A percentile compares a stretch with the other conserved stretches of the same genome.
Conservation (phyloP, 2,797 vertebrate genomes). For the Bucorvus abyssinicus region DNA sequence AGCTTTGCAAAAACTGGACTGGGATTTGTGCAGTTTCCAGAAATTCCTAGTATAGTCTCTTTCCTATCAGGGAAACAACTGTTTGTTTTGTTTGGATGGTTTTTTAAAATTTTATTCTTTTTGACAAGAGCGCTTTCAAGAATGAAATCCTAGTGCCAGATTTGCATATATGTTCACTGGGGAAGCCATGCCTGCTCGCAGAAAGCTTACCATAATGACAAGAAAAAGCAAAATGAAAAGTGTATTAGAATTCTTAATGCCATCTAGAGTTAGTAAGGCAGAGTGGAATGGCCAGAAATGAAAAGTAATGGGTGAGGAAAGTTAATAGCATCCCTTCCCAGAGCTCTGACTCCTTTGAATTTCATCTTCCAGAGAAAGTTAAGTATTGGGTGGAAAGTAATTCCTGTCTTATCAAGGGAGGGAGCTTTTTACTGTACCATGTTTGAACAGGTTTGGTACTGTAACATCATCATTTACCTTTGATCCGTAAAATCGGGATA, state of each 20-base stretch:
- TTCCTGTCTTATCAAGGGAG: conserved; percentile 3
- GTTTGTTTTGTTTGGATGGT: not conserved
- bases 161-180: not conserved
- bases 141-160: not conserved
- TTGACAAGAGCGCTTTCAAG: not conserved
- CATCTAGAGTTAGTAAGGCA: not conserved
- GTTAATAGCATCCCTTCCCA: conserved; percentile 13
- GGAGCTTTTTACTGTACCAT: not conserved
- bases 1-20: not conserved
- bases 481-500: conserved; percentile 10
- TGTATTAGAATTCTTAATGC: conserved; percentile 9
- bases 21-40: not conserved
- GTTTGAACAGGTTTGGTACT: conserved; percentile 32
- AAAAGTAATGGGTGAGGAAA: conserved; percentile 10
- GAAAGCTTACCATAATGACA: not conserved
- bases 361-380: conserved; percentile 10
- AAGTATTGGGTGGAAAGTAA: conserved; percentile 19
- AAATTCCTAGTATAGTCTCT: not conserved
- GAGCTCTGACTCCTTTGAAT: not conserved
- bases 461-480: not conserved
- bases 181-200: not conserved
- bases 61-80: not conserved
- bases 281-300: conserved; percentile 16
- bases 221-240: conserved; percentile 36
- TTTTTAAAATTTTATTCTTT: not conserved